A percentile compares a stretch with the other conserved stretches of the same genome.
phyloP scores from a whole-genome alignment of 2,888 invertebrate genomes.

The Mimumesa dahlbomi region DNA sequence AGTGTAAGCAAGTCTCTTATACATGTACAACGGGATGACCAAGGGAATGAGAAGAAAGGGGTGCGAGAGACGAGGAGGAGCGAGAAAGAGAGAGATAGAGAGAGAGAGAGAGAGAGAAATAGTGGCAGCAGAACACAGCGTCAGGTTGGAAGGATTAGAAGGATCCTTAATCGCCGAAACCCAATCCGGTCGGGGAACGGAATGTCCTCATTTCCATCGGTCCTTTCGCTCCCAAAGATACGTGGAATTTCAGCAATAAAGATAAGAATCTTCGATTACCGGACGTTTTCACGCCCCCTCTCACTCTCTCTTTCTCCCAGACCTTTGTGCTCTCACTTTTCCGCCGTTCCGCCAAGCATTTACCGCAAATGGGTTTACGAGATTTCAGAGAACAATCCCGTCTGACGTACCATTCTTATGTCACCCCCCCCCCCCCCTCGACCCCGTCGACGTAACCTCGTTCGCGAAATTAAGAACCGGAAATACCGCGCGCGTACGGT shows the following conservation, averaged over 20 bases:
- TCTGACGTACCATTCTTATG: too few relatives aligned
- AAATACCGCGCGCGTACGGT: too few relatives aligned
- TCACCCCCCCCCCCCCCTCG: too few relatives aligned
- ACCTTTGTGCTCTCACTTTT: slow-evolving; percentile 13
- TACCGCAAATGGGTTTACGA: slow-evolving; percentile 16
- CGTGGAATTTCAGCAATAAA: slow-evolving; percentile 73
- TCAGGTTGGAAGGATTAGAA: slow-evolving; percentile 70
- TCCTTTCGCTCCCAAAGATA: slow-evolving; percentile 68
- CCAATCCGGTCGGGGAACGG: slow-evolving; percentile 70
- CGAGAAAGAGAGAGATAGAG: slow-evolving; percentile 5
- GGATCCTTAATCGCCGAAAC: slow-evolving; percentile 73
- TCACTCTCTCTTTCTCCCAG: neutral
- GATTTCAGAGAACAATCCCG: slow-evolving; percentile 15
- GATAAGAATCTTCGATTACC: slow-evolving; percentile 71
- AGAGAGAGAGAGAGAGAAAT: slow-evolving; percentile 23
- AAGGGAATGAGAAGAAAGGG: neutral
- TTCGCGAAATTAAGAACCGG: too few relatives aligned
- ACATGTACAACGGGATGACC: slow-evolving; percentile 15
- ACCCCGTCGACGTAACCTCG: too few relatives aligned
- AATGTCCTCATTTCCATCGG: slow-evolving; percentile 74
- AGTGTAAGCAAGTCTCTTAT: slow-evolving; percentile 37
- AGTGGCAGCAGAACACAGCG: slow-evolving; percentile 43
- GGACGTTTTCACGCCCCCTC: slow-evolving; percentile 35
- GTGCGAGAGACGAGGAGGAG: neutral
- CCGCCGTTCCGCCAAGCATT: slow-evolving; percentile 35